Conservation (phyloP, 2,888 invertebrate genomes). For the Drosophila atroscutellata region DNA sequence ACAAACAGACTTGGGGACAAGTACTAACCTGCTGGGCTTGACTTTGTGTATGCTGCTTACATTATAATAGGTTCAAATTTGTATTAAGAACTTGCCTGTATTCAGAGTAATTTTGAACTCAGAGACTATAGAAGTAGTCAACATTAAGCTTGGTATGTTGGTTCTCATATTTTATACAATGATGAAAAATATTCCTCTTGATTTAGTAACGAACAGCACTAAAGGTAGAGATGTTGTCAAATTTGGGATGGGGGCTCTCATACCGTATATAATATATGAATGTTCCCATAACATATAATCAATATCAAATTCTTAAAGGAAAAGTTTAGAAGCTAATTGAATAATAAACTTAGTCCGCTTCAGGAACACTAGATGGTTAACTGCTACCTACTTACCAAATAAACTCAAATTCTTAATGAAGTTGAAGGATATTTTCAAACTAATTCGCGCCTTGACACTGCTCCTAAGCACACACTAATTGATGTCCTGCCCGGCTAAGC, state of each 20-base stretch:
- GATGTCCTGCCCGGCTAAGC: constrained; percentile 39
- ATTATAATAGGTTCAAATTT: background rate
- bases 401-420: background rate
- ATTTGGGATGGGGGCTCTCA: background rate
- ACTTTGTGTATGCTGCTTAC: background rate
- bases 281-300: background rate
- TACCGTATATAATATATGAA: too few species aligned
- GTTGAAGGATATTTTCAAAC: background rate
- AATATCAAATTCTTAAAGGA: background rate
- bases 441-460: constrained; percentile 4
- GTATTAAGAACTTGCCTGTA: background rate
- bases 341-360: background rate
- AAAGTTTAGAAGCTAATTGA: background rate
- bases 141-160: background rate
- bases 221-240: background rate
- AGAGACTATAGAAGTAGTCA: background rate
- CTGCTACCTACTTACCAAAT: background rate
- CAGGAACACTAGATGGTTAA: background rate
- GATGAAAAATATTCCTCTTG: background rate
- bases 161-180: background rate
- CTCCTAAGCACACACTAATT: constrained; percentile 52
- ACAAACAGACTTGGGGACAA: constrained; percentile 11
- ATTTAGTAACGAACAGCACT: background rate
- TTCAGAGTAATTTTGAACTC: background rate
- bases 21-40: constrained; percentile 37